phyloP scores from a whole-genome alignment of 2,797 vertebrate genomes.

The Hirundo rustica region DNA sequence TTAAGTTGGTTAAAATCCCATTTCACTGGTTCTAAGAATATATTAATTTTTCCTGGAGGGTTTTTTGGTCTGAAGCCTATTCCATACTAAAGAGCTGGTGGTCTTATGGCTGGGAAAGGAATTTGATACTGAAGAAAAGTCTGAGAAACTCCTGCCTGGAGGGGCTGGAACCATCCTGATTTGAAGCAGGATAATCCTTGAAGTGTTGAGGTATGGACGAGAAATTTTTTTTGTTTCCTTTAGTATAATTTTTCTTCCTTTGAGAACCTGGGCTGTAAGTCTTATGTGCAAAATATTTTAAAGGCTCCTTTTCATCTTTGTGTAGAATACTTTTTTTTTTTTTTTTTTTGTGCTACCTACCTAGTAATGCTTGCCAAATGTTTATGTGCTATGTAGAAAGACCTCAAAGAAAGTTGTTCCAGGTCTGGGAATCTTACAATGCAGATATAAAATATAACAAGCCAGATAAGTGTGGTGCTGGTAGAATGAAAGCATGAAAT shows the following conservation, averaged over 20 bases:
- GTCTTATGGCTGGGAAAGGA: not conserved
- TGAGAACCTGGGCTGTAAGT: not conserved
- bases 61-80: not conserved
- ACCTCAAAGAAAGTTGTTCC: not conserved
- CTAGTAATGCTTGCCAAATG: not conserved
- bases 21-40: not conserved
- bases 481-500: not conserved
- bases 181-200: not conserved
- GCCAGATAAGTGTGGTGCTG: not conserved
- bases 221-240: not conserved
- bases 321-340: not conserved
- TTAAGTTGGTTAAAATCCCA: not conserved
- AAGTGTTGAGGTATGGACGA: not conserved
- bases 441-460: not conserved
- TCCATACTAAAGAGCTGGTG: not conserved
- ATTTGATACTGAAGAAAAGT: not conserved
- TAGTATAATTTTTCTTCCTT: not conserved
- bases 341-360: not conserved
- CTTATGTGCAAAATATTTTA: not conserved
- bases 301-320: not conserved
- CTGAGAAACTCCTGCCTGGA: not conserved
- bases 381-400: not conserved
- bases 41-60: not conserved
- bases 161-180: not conserved
- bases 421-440: not conserved